Conservation (phyloP, 1,140 invertebrate genomes). For the Hycleus phaleratus region DNA sequence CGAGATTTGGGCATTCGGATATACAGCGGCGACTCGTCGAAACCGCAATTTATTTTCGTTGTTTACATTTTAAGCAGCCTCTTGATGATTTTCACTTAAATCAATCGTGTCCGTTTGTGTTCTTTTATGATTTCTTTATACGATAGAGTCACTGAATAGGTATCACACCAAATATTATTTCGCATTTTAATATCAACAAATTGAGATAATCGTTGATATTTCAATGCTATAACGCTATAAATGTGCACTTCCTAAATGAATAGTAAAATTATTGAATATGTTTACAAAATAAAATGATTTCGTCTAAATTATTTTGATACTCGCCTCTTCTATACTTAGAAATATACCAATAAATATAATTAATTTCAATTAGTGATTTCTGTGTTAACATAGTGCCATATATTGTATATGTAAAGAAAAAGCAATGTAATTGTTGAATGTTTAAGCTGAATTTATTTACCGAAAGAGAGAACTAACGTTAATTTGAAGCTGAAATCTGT, state of each 20-base stretch:
- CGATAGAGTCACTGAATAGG: slow-evolving; percentile 27
- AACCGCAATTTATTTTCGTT: not conserved
- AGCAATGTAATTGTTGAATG: slow-evolving; percentile 25
- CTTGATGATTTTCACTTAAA: slow-evolving; percentile 10
- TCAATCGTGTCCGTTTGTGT: slow-evolving; percentile 1
- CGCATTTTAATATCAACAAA: slow-evolving; percentile 10
- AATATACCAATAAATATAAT: slow-evolving; percentile 6
- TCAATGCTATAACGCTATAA: slow-evolving; percentile 9
- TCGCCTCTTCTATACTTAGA: slow-evolving; percentile 1
- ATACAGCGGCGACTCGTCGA: slow-evolving; percentile 9
- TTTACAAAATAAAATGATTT: too few relatives aligned
- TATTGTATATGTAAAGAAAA: slow-evolving; percentile 7
- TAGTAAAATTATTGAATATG: not conserved
- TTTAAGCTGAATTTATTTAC: slow-evolving; percentile 17
- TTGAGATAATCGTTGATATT: slow-evolving; percentile 5
- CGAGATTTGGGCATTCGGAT: slow-evolving; percentile 25
- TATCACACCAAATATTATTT: slow-evolving; percentile 25
- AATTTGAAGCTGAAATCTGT: slow-evolving; percentile 12
- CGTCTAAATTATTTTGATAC: slow-evolving; percentile 6
- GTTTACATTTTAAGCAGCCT: slow-evolving; percentile 9
- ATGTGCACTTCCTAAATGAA: slow-evolving; percentile 18
- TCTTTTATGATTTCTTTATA: slow-evolving; percentile 14
- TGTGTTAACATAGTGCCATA: slow-evolving; percentile 21
- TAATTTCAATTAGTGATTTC: slow-evolving; percentile 5
- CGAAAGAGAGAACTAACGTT: slow-evolving; percentile 1